These are phyloP conservation scores for Leptinotarsa rubiginosa DNA, from an alignment of 2,888 invertebrate species.

Conservation along the genomic window DNA sequence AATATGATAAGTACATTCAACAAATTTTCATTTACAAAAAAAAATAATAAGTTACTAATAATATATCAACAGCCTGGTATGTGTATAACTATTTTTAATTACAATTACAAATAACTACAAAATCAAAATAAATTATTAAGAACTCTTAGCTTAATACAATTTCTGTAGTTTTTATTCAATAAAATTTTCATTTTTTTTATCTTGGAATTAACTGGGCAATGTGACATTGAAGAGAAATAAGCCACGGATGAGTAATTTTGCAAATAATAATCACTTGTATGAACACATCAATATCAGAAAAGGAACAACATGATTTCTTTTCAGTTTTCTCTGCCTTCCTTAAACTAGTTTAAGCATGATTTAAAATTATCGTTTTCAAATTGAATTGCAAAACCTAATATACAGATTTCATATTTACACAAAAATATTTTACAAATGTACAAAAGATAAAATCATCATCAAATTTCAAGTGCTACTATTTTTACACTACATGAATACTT, in stretches of 20 bases:
- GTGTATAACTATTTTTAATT: conserved; percentile 62
- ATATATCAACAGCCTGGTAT: conserved; percentile 65
- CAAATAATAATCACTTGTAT: conserved; percentile 49
- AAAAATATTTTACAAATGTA: conserved; percentile 9
- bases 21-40: conserved; percentile 61
- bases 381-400: background rate
- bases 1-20: conserved; percentile 62
- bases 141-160: conserved; percentile 50
- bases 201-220: conserved; percentile 47
- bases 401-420: background rate
- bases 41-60: conserved; percentile 64
- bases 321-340: conserved; percentile 21
- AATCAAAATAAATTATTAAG: conserved; percentile 62
- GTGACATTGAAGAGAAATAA: conserved; percentile 37
- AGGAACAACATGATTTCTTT: conserved; percentile 21
- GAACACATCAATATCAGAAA: conserved; percentile 56
- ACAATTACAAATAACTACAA: conserved; percentile 57
- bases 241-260: conserved; percentile 47
- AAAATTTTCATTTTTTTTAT: conserved; percentile 35
- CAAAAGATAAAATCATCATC: conserved; percentile 3
- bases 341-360: background rate
- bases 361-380: background rate
- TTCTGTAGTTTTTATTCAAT: conserved; percentile 39
- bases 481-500: background rate
- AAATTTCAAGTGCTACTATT: background rate